Conservation (phyloP, 2,113 vertebrate species). For the Oryctolagus cuniculus region DNA sequence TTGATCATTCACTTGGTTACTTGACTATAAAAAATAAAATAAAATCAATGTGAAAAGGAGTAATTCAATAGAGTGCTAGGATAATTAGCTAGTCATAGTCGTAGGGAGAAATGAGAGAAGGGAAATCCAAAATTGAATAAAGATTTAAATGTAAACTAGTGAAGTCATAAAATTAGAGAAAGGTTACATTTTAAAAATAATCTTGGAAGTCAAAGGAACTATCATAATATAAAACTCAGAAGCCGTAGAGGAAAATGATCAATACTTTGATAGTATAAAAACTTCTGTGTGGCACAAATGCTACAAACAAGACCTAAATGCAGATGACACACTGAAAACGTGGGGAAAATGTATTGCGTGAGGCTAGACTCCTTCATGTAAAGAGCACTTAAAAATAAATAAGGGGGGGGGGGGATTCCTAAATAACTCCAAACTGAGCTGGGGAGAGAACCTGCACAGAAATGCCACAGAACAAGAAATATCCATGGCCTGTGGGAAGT, state of each 20-base stretch:
- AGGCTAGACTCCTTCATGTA: not conserved
- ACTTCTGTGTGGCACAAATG: not conserved
- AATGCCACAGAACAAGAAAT: not conserved
- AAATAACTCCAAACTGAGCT: not conserved
- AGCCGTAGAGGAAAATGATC: not conserved
- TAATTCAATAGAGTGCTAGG: not conserved
- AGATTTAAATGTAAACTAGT: slow-evolving; percentile 33
- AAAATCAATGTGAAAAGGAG: not conserved
- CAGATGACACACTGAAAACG: not conserved
- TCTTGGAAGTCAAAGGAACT: not conserved
- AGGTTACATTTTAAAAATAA: not conserved
- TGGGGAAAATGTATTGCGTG: not conserved
- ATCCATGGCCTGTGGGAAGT: not conserved
- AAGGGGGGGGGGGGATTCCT: not conserved
- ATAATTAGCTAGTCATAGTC: not conserved
- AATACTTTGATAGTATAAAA: not conserved
- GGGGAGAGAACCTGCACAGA: not conserved
- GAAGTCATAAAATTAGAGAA: slow-evolving; percentile 38
- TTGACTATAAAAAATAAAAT: slow-evolving; percentile 64
- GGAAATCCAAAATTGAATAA: not conserved
- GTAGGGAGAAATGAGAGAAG: not conserved
- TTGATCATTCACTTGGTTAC: slow-evolving; percentile 68
- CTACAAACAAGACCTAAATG: not conserved
- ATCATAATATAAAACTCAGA: slow-evolving; percentile 18
- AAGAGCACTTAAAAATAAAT: not conserved